phyloP scores from a whole-genome alignment of 2,797 vertebrate species.

The Phrynocephalus forsythii region DNA sequence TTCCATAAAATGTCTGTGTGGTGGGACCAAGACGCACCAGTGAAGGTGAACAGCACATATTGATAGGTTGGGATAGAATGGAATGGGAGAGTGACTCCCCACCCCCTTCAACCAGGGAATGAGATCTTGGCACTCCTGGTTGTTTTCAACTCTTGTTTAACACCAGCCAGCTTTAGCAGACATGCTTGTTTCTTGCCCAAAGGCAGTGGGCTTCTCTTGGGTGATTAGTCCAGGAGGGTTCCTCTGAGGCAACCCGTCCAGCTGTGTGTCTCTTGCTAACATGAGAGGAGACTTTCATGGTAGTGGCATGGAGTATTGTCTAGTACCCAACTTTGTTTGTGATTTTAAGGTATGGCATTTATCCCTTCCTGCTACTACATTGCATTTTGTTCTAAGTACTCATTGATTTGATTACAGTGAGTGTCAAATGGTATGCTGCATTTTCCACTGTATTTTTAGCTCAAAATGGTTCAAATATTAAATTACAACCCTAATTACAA shows the following conservation, averaged over 20 bases:
- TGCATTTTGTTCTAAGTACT: not conserved
- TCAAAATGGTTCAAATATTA: too few species aligned
- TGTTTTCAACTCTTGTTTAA: not conserved
- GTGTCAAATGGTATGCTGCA: too few species aligned
- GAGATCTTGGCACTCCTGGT: not conserved
- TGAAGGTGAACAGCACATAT: conserved; percentile 55
- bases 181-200: too few species aligned
- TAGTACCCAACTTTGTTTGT: not conserved
- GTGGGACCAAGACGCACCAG: conserved; percentile 64
- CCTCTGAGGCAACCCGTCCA: too few species aligned
- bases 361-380: not conserved
- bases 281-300: not conserved
- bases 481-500: too few species aligned
- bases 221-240: not conserved
- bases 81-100: not conserved
- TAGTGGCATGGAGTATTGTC: not conserved
- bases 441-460: too few species aligned
- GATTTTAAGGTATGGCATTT: not conserved
- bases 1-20: conserved; percentile 77
- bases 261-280: not conserved
- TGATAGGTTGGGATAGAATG: conserved; percentile 46
- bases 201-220: not conserved
- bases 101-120: not conserved
- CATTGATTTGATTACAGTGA: not conserved
- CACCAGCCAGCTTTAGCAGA: not conserved